A percentile compares a stretch with the other conserved stretches of the same genome.
Evolutionary conservation across 2,888 invertebrate species (phyloP).

Genomic region (Thymelicus lineola): DNA sequence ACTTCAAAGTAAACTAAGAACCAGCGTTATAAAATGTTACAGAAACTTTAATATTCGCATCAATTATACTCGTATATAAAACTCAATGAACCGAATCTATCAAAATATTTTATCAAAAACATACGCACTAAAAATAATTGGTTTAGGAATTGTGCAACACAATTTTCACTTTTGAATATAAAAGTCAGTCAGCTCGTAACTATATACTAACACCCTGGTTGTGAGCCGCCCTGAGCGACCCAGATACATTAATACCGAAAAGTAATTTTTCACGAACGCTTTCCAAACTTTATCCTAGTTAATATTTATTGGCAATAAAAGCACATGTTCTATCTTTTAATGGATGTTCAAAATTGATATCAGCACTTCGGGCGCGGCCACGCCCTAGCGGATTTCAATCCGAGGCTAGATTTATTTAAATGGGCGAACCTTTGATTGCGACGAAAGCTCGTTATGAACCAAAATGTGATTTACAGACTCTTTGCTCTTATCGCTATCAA

Average conservation of each 20-base stretch:
- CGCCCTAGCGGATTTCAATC: constrained; percentile 49
- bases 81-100: neutral
- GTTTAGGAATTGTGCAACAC: constrained; percentile 11
- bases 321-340: constrained; percentile 31
- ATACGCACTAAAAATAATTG: constrained; percentile 44
- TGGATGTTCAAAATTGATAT: constrained; percentile 31
- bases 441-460: constrained; percentile 68
- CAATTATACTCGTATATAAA: neutral
- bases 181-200: constrained; percentile 1
- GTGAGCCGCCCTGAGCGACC: constrained; percentile 9
- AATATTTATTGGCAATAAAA: constrained; percentile 35
- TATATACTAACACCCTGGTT: neutral
- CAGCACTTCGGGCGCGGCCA: constrained; percentile 21
- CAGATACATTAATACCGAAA: constrained; percentile 12
- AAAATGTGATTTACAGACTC: constrained; percentile 45
- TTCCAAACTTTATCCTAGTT: constrained; percentile 25
- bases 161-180: constrained; percentile 2
- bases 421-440: constrained; percentile 77
- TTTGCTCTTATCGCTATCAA: constrained; percentile 43
- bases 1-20: too few species aligned
- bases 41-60: too few species aligned
- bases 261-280: constrained; percentile 22
- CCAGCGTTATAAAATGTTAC: too few species aligned
- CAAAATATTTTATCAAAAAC: neutral
- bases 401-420: constrained; percentile 80